Percentiles rank a stretch among this genome's conserved stretches.
Conservation (phyloP, 1,140 invertebrate genomes). For the Drosophila kurseongensis region DNA sequence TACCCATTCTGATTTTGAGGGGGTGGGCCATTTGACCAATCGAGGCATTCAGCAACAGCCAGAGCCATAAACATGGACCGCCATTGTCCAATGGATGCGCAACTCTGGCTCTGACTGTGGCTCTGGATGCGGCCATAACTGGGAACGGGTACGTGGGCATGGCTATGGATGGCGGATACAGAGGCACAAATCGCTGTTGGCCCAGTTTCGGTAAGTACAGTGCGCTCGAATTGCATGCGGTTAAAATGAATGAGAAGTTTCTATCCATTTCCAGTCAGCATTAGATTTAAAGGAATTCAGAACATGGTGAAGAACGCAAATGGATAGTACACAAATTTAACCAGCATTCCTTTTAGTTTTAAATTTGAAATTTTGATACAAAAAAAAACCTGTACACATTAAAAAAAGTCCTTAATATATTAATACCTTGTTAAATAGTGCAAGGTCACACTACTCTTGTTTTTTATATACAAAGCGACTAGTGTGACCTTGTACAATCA, state of each 20-base stretch:
- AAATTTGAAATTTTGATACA: no score
- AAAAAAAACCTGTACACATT: no score
- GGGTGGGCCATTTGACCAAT: constrained; percentile 12
- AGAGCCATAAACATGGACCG: constrained; percentile 47
- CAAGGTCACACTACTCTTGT: background rate
- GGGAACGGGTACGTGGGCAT: background rate
- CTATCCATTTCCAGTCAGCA: background rate
- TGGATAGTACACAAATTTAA: no score
- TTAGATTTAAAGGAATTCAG: background rate
- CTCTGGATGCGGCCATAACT: constrained; percentile 12
- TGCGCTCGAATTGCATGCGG: background rate
- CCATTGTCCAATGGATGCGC: constrained; percentile 37
- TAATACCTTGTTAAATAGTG: background rate
- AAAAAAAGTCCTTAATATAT: no score
- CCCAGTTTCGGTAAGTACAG: constrained; percentile 32
- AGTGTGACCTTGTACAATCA: background rate
- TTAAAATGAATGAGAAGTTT: background rate
- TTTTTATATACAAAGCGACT: no score
- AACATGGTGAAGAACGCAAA: no score
- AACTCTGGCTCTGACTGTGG: constrained; percentile 14
- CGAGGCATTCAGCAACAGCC: constrained; percentile 37
- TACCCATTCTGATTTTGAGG: constrained; percentile 13
- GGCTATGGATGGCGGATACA: constrained; percentile 21
- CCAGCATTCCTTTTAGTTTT: no score
- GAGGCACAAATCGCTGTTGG: constrained; percentile 43